A percentile compares a stretch with the other conserved stretches of the same genome.
phyloP scores from a whole-genome alignment of 2,888 invertebrate species.

The Caradrina clavipalpis region DNA sequence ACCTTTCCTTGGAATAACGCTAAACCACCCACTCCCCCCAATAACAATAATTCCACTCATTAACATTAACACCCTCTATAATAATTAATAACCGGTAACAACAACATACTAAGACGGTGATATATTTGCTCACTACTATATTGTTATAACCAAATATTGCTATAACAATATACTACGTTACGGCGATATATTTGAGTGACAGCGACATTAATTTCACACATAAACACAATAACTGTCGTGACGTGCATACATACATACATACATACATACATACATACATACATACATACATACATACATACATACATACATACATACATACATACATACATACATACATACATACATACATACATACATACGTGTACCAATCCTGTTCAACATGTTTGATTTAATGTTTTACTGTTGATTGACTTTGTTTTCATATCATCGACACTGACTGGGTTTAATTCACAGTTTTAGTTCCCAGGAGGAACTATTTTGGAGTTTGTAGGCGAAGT shows the following conservation, averaged over 20 bases:
- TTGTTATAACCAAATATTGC: conserved; percentile 14
- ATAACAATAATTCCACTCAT: conserved; percentile 29
- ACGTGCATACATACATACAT: too few relatives aligned
- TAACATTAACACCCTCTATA: conserved; percentile 26
- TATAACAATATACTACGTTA: background rate
- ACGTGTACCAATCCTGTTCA: conserved; percentile 30
- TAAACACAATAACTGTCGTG: conserved; percentile 26
- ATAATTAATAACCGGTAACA: conserved; percentile 45
- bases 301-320: too few relatives aligned
- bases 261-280: too few relatives aligned
- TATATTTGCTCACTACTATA: conserved; percentile 21
- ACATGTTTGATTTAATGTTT: conserved; percentile 14
- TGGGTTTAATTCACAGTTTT: background rate
- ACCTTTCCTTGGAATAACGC: background rate
- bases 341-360: too few relatives aligned
- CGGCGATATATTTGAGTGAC: conserved; percentile 53
- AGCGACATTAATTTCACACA: conserved; percentile 47
- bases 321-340: too few relatives aligned
- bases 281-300: too few relatives aligned
- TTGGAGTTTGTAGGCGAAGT: background rate
- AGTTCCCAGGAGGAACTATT: background rate
- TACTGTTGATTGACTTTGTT: conserved; percentile 26
- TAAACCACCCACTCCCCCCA: background rate
- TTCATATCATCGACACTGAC: background rate
- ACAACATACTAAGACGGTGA: conserved; percentile 7